These are phyloP conservation scores for Lordiphosa mommai DNA, from an alignment of 1,140 invertebrate species.

Conservation along the genomic window DNA sequence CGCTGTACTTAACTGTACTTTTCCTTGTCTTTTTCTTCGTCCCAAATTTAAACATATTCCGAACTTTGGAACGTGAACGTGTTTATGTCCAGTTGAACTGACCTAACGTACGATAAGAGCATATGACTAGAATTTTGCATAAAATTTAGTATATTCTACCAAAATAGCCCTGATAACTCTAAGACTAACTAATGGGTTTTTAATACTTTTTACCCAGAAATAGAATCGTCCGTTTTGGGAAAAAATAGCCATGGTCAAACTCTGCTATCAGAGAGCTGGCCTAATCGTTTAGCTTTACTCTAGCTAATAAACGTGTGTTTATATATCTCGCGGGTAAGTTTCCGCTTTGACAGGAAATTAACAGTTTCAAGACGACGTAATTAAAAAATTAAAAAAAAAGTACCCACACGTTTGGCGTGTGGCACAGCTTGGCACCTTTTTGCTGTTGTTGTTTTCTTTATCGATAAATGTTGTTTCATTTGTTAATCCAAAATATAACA, in stretches of 20 bases:
- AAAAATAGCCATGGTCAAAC: constrained; percentile 49
- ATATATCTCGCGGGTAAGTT: constrained; percentile 1
- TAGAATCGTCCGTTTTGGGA: constrained; percentile 20
- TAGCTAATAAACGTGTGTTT: not conserved
- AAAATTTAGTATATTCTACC: not conserved
- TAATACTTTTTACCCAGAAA: constrained; percentile 29
- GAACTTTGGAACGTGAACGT: not conserved
- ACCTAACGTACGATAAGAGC: constrained; percentile 28
- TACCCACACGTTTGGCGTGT: constrained; percentile 32
- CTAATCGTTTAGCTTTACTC: not conserved
- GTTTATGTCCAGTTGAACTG: constrained; percentile 16
- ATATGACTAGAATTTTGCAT: constrained; percentile 6
- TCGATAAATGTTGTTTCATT: constrained; percentile 43
- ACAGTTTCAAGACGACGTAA: constrained; percentile 42
- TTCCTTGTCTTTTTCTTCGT: not conserved
- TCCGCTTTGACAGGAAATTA: constrained; percentile 42
- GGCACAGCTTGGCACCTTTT: constrained; percentile 22
- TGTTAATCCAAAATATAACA: constrained; percentile 69
- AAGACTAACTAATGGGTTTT: constrained; percentile 40
- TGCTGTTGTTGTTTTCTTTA: constrained; percentile 27
- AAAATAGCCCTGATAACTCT: not conserved
- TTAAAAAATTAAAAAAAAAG: constrained; percentile 8
- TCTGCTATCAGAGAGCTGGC: not conserved
- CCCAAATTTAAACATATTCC: not conserved
- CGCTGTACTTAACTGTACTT: not conserved